Base-by-base conservation (phyloP, 2,113 vertebrate genomes). In the Nothocercus nigrocapillus region DNA sequence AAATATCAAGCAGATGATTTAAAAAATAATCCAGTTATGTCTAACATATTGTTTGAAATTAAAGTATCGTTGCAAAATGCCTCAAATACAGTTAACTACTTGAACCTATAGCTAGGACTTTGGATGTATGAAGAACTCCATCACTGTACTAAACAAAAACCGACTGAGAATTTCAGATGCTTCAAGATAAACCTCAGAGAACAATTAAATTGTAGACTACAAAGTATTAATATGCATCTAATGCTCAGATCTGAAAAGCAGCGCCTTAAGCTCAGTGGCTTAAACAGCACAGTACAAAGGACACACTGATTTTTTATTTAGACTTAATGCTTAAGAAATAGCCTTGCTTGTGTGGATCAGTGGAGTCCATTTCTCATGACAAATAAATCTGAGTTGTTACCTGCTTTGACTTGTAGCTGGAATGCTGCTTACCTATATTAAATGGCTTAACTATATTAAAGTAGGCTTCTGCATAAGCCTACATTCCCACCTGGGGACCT, bases 1-100 rank as follows among this genome's bases (percentile, higher is more conserved):
- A 62, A 87, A 61, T 13, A 91, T 3, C 66, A 90, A 72, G 51
- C 92, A 96, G 94, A 95, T 87, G 80, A 77, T 68, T 95, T 92
- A 56, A 20, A 84, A 92, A 96, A 92, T 11, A 90, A 79, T 24
- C 69, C 49, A 90, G 32, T 93, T 84, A 68, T 78, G 69, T 74
- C 85, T 91, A 92, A 87, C 77, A 70, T 4, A 83, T 42, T 94
- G 82, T 85, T 95, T 88, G 51, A 93, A 94, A 91, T 76, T 68
- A 83, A 90, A 94, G 73, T 44, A 88, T 63, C 49, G 64, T 30
- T 72, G 61, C 56, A 88, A 74, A 95, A 80, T 79, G 72, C 47
- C 56, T 94, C 75, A 62, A 32, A 68, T 93, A n/a, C 70, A 77
- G 81, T 44, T 53, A 74, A 74, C 12, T 88, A 62, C 53, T 89